Conservation (phyloP, 2,797 vertebrate genomes). For the Oreochromis grahami region DNA sequence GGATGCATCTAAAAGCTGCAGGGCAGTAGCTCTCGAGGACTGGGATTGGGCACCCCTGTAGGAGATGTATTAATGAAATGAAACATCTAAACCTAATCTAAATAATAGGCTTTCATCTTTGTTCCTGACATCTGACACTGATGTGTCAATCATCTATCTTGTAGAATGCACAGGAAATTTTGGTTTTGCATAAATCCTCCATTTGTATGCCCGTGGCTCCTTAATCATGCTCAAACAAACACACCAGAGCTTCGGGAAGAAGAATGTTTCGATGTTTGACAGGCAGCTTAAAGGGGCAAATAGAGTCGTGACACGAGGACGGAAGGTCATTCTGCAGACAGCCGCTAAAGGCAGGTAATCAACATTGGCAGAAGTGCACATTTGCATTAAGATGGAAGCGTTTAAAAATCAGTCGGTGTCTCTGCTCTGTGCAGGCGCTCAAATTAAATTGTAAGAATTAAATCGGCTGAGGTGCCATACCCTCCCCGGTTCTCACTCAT, state of each 20-base stretch:
- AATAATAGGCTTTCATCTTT: constrained; percentile 41
- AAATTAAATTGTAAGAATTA: constrained; percentile 43
- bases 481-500: neutral
- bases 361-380: constrained; percentile 35
- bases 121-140: constrained; percentile 31
- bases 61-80: neutral
- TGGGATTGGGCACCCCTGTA: too few relatives aligned
- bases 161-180: neutral
- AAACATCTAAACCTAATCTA: constrained; percentile 31
- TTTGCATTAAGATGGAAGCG: constrained; percentile 60
- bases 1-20: too few relatives aligned
- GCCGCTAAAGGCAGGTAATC: constrained; percentile 49
- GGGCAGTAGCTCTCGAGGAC: too few relatives aligned
- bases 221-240: constrained; percentile 40
- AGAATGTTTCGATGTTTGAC: constrained; percentile 53
- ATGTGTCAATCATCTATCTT: constrained; percentile 36
- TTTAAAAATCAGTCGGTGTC: constrained; percentile 39
- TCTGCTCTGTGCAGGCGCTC: neutral
- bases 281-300: constrained; percentile 57
- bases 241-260: constrained; percentile 8
- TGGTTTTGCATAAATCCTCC: constrained; percentile 45
- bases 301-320: constrained; percentile 44
- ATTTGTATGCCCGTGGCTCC: constrained; percentile 26
- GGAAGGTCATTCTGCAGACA: constrained; percentile 49
- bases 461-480: neutral